These are phyloP conservation scores for Notarius lentiginosus DNA, from an alignment of 2,113 vertebrate species.

Conservation along the genomic window DNA sequence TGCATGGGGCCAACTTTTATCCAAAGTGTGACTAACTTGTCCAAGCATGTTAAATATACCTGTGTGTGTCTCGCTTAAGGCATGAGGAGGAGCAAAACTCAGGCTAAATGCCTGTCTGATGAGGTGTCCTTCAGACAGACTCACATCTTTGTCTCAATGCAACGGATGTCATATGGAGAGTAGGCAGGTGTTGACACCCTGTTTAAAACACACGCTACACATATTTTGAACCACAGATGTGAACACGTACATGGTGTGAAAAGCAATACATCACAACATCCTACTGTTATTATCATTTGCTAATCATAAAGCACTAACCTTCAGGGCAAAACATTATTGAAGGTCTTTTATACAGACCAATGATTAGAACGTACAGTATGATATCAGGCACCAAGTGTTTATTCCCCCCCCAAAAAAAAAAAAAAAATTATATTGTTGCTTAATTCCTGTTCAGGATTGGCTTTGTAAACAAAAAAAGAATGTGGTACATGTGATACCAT, in stretches of 20 bases:
- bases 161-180: conserved; percentile 25
- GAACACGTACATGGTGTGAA: neutral
- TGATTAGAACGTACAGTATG: neutral
- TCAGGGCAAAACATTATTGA: neutral
- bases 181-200: conserved; percentile 40
- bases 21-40: conserved; percentile 23
- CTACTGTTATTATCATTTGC: neutral
- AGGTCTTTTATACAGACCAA: conserved; percentile 10
- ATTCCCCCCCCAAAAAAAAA: no score
- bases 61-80: conserved; percentile 27
- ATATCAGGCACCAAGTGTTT: neutral
- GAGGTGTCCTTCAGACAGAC: conserved; percentile 36
- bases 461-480: conserved; percentile 14
- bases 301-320: conserved; percentile 9
- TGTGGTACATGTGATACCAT: conserved; percentile 12
- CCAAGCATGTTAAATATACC: conserved; percentile 27
- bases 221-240: conserved; percentile 9
- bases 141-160: conserved; percentile 41
- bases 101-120: conserved; percentile 50
- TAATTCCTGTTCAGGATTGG: conserved; percentile 1
- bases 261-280: conserved; percentile 2
- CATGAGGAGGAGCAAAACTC: conserved; percentile 31
- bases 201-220: conserved; percentile 8
- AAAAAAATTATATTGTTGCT: conserved; percentile 11
- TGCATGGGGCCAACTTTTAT: neutral